Base-by-base conservation (phyloP, 2,888 invertebrate species). In the Megalurothrips usitatus region DNA sequence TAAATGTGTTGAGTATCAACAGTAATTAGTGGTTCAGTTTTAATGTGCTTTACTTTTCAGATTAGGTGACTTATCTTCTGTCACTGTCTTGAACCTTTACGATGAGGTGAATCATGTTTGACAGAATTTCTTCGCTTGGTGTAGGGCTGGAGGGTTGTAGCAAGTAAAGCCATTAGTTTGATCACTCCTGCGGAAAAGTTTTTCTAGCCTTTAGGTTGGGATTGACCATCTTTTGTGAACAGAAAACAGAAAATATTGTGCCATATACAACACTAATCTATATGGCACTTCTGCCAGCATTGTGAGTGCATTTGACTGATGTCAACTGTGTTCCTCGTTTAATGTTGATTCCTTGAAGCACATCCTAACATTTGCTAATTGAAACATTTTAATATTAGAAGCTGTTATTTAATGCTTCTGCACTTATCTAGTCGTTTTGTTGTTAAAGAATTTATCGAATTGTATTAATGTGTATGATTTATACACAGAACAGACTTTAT, bases 381-480 rank as follows among this genome's bases (percentile, higher is more conserved):
- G 58, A 17, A 58, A 58, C 34, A 1, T 58, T 58, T n/a, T 58
- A 17, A 58, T 19, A 58, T 58, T 58, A 58, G 58, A 17, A 58
- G 34, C 34, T 43, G 34, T 4, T 43, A 43, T 43, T 43, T 43
- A 43, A 43, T 43, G 34, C 34, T 43, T 58, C 58, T 19, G 58
- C 68, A 23, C n/a, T n/a, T 68, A 8, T 75, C 68, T 75, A 75
- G 68, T 75, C 68, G 23, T 75, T 23, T 75, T 75, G 58, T 58
- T 58, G 11, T n/a, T 19, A 58, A 58, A 58, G 19, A 58, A 58
- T 58, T 43, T 43, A 14, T 52, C 17, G 52, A 52, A 12, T 14
- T 58, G 58, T 58, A 58, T n/a, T 19, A n/a, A 58, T 19, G 58
- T 58, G 58, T 58, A 43, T 43, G 17, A 14, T 58, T 75, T 75